Conservation (phyloP, 1,140 invertebrate species). For the Drosophila kurseongensis region DNA sequence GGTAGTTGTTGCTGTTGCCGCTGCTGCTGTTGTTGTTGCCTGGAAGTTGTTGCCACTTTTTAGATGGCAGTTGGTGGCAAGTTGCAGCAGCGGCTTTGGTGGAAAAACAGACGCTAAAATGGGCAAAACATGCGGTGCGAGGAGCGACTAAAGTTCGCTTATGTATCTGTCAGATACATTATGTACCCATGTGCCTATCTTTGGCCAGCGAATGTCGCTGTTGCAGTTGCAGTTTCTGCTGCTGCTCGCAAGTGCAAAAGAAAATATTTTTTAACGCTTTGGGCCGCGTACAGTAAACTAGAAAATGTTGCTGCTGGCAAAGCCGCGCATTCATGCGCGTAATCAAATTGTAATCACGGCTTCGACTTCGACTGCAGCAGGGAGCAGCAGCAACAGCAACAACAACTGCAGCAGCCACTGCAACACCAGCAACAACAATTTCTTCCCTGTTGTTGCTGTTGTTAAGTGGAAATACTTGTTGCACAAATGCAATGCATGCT, state of each 20-base stretch:
- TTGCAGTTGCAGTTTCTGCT: constrained; percentile 21
- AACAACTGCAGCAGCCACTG: constrained; percentile 8
- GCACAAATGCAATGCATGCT: constrained; percentile 82
- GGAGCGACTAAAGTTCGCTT: constrained; percentile 55
- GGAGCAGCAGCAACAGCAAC: constrained; percentile 33
- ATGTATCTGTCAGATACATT: constrained; percentile 79
- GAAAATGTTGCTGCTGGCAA: constrained; percentile 70
- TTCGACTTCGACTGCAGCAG: constrained; percentile 64
- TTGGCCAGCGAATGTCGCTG: constrained; percentile 56
- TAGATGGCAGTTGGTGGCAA: constrained; percentile 54
- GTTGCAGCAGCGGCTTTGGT: constrained; percentile 33
- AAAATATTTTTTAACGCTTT: constrained; percentile 83
- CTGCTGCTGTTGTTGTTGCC: constrained; percentile 25
- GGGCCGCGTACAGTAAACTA: constrained; percentile 68
- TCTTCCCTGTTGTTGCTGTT: constrained; percentile 58
- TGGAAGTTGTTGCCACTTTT: constrained; percentile 39
- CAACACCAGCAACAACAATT: constrained; percentile 36
- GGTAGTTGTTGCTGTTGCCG: constrained; percentile 12
- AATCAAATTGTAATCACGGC: constrained; percentile 83
- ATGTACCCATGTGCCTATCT: constrained; percentile 61
- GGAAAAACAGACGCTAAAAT: constrained; percentile 78
- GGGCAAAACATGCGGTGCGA: constrained; percentile 76
- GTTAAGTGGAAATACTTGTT: constrained; percentile 84
- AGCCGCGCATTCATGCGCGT: constrained; percentile 77
- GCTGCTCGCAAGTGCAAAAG: constrained; percentile 70